Evolutionary conservation across 2,888 invertebrate genomes (phyloP).

Genomic region (Bimastos eiseni): DNA sequence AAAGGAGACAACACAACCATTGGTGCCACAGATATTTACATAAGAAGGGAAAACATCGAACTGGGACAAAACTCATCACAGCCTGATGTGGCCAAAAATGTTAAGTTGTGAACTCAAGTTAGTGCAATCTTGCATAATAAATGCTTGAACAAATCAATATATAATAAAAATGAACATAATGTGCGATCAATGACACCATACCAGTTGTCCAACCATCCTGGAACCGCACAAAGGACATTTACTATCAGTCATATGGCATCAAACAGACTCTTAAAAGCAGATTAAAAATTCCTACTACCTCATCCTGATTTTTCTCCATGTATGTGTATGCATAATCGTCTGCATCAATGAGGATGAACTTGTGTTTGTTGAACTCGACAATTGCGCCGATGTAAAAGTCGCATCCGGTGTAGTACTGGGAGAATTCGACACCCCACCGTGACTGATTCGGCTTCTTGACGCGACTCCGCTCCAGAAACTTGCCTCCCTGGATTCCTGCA

Average conservation of each 20-base stretch:
- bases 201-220: no score
- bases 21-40: no score
- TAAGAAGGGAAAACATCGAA: no score
- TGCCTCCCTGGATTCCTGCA: slow-evolving; percentile 56
- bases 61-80: no score
- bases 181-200: no score
- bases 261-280: background rate
- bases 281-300: slow-evolving; percentile 64
- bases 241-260: background rate
- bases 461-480: slow-evolving; percentile 60
- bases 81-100: no score
- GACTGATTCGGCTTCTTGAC: slow-evolving; percentile 67
- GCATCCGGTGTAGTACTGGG: slow-evolving; percentile 58
- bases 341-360: slow-evolving; percentile 60
- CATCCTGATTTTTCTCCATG: slow-evolving; percentile 77
- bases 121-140: no score
- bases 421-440: slow-evolving; percentile 61
- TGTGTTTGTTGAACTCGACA: slow-evolving; percentile 59
- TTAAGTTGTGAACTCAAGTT: no score
- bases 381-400: slow-evolving; percentile 60
- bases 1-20: background rate
- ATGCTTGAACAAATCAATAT: no score
- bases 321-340: slow-evolving; percentile 65
- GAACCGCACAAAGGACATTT: no score
- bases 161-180: no score